Base-by-base conservation (phyloP, 2,888 invertebrate species). In the Machimus rusticus region DNA sequence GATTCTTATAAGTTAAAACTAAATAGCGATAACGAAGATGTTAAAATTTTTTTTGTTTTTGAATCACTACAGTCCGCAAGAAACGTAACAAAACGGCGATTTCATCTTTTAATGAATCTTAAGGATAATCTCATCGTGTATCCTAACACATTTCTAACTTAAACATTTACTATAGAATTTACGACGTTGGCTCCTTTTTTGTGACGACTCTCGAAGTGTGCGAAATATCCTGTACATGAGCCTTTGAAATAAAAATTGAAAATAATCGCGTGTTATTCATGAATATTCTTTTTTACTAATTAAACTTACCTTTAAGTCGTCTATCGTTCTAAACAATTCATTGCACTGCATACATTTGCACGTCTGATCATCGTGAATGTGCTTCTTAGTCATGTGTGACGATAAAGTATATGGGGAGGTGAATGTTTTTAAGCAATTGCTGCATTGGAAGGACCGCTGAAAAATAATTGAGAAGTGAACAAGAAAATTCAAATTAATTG, bases 271-370 rank as follows among this genome's bases (percentile, higher is more conserved):
- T 34, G 34, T 78, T 43, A 78, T 19, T 19, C 14, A 46, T 31
- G 9, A 55, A 81, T 31, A 31, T 5, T 9, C 4, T 14, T 2
- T 84, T 39, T 37, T 23, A n/a, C 12, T 14, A 39, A 37, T 23
- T 14, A 43, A 46, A 37, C 39, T 46, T 86, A 86, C 94, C 92
- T 95, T 95, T 88, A 95, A 92, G 89, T 94, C 94, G 0, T 94
- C 94, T 4, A 94, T 94, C 88, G 94, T 94, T 89, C 94, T 94
- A 91, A 94, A 95, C 77, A 94, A 93, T 90, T 94, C 94, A 19
- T 93, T 92, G 90, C 95, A 95, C 82, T 93, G 94, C 4, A 94
- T 93, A 90, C 95, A 95, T 82, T 94, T 92, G 88, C 90, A 92
- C 79, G 90, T 90, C 12, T 86, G 88, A 19, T 91, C 94, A 92